Conservation (phyloP, 2,113 vertebrate genomes). For the Paedocypris sp. region DNA sequence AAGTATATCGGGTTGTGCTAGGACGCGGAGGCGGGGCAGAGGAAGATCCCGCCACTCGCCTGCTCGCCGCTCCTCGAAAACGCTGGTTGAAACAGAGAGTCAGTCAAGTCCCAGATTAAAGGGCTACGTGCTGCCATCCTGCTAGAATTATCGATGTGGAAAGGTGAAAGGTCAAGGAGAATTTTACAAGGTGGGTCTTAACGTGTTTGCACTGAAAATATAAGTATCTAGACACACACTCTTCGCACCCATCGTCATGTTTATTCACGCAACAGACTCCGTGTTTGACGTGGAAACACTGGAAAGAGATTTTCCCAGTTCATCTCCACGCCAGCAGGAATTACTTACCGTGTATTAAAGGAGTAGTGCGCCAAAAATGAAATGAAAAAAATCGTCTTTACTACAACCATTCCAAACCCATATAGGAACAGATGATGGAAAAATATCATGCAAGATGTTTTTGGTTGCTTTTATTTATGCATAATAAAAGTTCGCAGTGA, state of each 20-base stretch:
- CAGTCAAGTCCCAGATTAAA: conserved; percentile 22
- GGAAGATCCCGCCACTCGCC: conserved; percentile 21
- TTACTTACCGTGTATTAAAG: conserved; percentile 28
- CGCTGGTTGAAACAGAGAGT: conserved; percentile 3
- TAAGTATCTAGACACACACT: conserved; percentile 51
- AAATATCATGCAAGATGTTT: not conserved
- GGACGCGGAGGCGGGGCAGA: conserved; percentile 41
- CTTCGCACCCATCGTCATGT: conserved; percentile 35
- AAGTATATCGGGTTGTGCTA: conserved; percentile 99
- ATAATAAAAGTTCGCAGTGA: not conserved
- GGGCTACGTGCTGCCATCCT: conserved; percentile 43
- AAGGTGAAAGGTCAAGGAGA: conserved; percentile 36
- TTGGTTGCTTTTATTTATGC: not conserved
- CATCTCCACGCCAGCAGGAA: conserved; percentile 19
- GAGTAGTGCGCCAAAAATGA: not conserved
- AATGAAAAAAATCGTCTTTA: not conserved
- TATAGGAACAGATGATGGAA: not conserved
- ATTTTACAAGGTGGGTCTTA: conserved; percentile 42
- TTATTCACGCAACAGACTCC: conserved; percentile 46
- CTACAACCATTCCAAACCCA: not conserved
- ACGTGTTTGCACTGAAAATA: conserved; percentile 66
- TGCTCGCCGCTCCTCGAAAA: conserved; percentile 31
- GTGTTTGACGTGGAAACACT: conserved; percentile 54
- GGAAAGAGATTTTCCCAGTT: conserved; percentile 33
- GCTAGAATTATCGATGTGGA: conserved; percentile 40